Evolutionary conservation across 2,888 invertebrate genomes (phyloP).

Genomic region (Tiliacea citrago): DNA sequence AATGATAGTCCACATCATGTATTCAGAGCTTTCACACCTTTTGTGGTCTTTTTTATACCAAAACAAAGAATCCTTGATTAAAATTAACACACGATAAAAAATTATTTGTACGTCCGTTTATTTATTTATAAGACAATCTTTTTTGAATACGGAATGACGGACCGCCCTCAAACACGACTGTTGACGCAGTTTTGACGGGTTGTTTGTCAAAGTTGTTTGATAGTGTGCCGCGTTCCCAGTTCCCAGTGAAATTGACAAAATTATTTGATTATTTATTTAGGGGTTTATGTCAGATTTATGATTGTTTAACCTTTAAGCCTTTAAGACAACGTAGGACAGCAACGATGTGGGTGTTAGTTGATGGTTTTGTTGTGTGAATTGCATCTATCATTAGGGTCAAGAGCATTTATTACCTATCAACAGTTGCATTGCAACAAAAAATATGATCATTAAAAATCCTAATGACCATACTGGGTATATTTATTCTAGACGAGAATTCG

Average conservation of each 20-base stretch:
- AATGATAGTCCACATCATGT: neutral
- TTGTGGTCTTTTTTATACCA: constrained; percentile 16
- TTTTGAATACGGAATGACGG: constrained; percentile 60
- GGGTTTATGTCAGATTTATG: constrained; percentile 40
- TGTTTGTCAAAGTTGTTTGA: constrained; percentile 61
- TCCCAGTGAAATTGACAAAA: constrained; percentile 52
- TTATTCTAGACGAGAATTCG: constrained; percentile 47
- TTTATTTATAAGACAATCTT: constrained; percentile 58
- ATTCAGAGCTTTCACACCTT: constrained; percentile 40
- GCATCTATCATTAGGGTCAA: constrained; percentile 47
- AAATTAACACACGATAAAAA: constrained; percentile 59
- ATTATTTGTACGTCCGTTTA: constrained; percentile 56
- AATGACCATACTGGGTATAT: constrained; percentile 32
- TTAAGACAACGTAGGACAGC: neutral
- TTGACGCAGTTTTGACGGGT: constrained; percentile 60
- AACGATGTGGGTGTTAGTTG: constrained; percentile 4
- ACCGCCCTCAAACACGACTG: constrained; percentile 57
- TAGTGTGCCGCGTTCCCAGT: constrained; percentile 46
- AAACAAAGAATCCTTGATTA: constrained; percentile 54
- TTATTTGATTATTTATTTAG: constrained; percentile 54
- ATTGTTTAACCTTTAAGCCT: constrained; percentile 28
- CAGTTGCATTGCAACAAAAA: constrained; percentile 38
- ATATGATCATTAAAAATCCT: constrained; percentile 48
- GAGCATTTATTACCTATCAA: constrained; percentile 31
- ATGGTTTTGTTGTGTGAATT: constrained; percentile 26